Conservation (phyloP, 2,888 invertebrate genomes). For the Prenolepis imparis region DNA sequence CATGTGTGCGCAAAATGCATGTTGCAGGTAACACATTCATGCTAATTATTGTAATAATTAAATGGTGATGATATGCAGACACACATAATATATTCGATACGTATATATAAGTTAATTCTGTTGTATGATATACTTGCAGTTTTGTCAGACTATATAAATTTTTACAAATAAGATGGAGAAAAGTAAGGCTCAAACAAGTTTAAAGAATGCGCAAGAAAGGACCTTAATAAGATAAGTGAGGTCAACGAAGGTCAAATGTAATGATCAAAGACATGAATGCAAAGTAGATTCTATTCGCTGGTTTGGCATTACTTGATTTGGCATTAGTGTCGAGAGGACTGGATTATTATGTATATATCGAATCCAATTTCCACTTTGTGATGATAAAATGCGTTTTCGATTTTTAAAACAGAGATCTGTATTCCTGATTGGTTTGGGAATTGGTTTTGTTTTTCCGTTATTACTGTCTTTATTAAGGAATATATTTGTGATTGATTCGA, state of each 20-base stretch:
- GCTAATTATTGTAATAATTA: neutral
- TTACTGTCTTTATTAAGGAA: slow-evolving; percentile 48
- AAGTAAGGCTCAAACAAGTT: slow-evolving; percentile 2
- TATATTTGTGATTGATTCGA: slow-evolving; percentile 5
- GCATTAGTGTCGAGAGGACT: neutral
- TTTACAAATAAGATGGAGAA: slow-evolving; percentile 8
- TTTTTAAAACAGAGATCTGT: slow-evolving; percentile 51
- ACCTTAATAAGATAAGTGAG: slow-evolving; percentile 45
- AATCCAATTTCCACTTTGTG: neutral
- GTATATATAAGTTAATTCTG: neutral
- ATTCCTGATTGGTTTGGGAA: slow-evolving; percentile 67
- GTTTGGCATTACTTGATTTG: neutral
- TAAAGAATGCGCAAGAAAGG: neutral
- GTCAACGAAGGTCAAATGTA: slow-evolving; percentile 10
- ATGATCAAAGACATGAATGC: neutral
- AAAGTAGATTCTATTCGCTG: neutral
- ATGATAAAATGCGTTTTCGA: slow-evolving; percentile 53
- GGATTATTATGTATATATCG: neutral
- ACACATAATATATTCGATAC: neutral
- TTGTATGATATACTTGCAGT: neutral
- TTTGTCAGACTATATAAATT: neutral
- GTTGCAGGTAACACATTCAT: slow-evolving; percentile 14
- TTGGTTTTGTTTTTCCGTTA: slow-evolving; percentile 65
- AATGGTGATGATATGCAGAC: neutral
- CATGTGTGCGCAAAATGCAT: neutral